Evolutionary conservation across 2,888 invertebrate genomes (phyloP).

Genomic region (Aleiodes testaceus): DNA sequence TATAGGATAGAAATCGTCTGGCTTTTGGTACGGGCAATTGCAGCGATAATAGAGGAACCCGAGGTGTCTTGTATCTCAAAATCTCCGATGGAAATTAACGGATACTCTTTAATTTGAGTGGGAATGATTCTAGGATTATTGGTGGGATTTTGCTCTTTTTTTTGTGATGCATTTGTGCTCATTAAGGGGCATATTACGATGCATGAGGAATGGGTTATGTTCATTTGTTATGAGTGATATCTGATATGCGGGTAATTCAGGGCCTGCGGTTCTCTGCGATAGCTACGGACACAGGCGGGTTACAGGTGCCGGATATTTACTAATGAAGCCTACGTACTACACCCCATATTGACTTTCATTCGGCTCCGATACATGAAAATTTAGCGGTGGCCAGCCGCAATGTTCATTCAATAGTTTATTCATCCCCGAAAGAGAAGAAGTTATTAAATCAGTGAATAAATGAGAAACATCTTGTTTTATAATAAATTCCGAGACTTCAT

Average conservation of each 20-base stretch:
- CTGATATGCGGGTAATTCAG: conserved; percentile 28
- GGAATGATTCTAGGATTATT: no score
- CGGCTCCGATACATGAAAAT: background rate
- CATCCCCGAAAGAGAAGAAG: no score
- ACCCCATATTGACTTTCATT: conserved; percentile 18
- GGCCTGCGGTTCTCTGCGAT: conserved; percentile 26
- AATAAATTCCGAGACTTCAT: conserved; percentile 67
- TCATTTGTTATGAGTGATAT: conserved; percentile 15
- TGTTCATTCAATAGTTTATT: background rate
- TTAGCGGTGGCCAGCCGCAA: conserved; percentile 11
- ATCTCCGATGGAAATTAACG: conserved; percentile 40
- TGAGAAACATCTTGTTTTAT: conserved; percentile 49
- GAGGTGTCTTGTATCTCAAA: conserved; percentile 32
- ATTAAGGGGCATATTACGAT: background rate
- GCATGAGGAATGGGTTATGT: conserved; percentile 6
- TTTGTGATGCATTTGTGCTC: no score
- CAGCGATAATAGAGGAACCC: conserved; percentile 31
- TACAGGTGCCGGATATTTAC: conserved; percentile 26
- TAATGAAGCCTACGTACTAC: conserved; percentile 19
- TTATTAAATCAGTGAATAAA: no score
- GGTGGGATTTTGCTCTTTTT: no score
- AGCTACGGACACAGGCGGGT: conserved; percentile 11
- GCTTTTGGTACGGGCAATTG: conserved; percentile 39
- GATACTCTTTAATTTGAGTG: conserved; percentile 26
- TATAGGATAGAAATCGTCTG: conserved; percentile 23